phyloP scores from a whole-genome alignment of 2,888 invertebrate species.

The Torymus tubicola region DNA sequence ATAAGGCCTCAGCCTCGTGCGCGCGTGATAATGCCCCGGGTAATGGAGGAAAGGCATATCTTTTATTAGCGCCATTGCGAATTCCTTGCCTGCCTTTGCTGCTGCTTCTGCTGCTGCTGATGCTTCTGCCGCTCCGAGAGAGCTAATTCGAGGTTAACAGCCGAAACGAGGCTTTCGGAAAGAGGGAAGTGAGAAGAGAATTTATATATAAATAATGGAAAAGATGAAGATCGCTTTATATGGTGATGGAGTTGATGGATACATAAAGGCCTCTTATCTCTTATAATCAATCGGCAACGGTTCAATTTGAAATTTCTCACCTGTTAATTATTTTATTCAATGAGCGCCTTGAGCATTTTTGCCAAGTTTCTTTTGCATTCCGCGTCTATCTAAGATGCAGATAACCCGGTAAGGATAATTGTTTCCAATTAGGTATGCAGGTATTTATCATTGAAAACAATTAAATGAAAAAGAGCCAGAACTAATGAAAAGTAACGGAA shows the following conservation, averaged over 20 bases:
- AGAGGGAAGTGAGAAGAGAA: too few relatives aligned
- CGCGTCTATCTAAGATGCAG: too few relatives aligned
- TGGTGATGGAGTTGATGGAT: too few relatives aligned
- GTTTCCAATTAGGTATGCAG: too few relatives aligned
- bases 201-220: conserved; percentile 13
- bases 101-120: conserved; percentile 22
- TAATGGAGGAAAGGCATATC: conserved; percentile 55
- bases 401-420: too few relatives aligned
- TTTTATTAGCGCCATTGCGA: conserved; percentile 59
- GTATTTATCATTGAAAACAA: neutral
- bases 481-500: conserved; percentile 5
- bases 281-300: neutral
- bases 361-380: too few relatives aligned
- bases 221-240: neutral
- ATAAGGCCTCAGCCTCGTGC: neutral
- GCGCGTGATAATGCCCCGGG: conserved; percentile 38
- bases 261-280: too few relatives aligned
- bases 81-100: conserved; percentile 57
- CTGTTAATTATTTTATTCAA: neutral
- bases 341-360: neutral
- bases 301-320: conserved; percentile 1
- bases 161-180: conserved; percentile 29
- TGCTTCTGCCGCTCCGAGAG: conserved; percentile 5
- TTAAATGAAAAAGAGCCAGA: neutral
- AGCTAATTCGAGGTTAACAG: conserved; percentile 66